These are phyloP conservation scores for Scophthalmus maximus DNA, from an alignment of 2,113 vertebrate genomes.

Conservation along the genomic window DNA sequence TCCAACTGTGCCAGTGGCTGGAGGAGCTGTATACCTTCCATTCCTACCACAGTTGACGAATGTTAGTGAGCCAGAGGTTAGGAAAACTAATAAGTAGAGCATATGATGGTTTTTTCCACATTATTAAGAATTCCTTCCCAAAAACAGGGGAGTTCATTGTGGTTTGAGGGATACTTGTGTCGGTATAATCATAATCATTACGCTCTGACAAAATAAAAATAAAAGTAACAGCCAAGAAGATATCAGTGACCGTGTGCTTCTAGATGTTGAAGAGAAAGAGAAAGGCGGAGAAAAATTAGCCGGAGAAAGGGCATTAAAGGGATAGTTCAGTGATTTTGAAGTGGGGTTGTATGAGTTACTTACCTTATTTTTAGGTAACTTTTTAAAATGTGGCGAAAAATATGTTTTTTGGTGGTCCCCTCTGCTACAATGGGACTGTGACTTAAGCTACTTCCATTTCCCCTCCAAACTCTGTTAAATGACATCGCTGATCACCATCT, in stretches of 20 bases:
- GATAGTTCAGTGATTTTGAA: no score
- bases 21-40: slow-evolving; percentile 6
- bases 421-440: no score
- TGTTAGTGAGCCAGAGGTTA: slow-evolving; percentile 50
- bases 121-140: slow-evolving; percentile 47
- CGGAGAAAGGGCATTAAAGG: no score
- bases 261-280: neutral
- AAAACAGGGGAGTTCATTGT: slow-evolving; percentile 3
- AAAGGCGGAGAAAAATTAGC: neutral
- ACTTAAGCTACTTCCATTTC: no score
- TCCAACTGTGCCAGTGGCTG: slow-evolving; percentile 24
- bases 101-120: slow-evolving; percentile 38
- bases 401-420: no score
- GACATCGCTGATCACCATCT: no score
- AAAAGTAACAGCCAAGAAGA: slow-evolving; percentile 2
- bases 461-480: no score
- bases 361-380: no score
- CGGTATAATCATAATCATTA: slow-evolving; percentile 24
- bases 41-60: slow-evolving; percentile 1
- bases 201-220: slow-evolving; percentile 10
- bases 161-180: slow-evolving; percentile 26
- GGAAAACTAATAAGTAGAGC: slow-evolving; percentile 62
- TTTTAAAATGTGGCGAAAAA: no score
- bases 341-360: no score
- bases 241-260: neutral